Conservation (phyloP, 2,888 invertebrate species). For the Aproaerema taeniolella region DNA sequence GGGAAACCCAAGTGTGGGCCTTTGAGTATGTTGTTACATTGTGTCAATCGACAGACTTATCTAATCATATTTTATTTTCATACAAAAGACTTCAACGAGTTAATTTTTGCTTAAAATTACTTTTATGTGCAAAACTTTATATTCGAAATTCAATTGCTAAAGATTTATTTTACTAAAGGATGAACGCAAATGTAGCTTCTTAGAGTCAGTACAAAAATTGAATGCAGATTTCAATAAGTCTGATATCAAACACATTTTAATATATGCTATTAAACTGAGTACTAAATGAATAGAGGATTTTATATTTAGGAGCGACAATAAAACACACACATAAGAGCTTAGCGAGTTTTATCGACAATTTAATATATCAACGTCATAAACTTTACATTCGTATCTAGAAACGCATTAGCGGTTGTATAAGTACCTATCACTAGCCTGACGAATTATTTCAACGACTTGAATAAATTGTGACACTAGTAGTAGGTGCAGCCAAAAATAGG, state of each 20-base stretch:
- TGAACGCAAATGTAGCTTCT: no score
- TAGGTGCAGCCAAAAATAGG: background rate
- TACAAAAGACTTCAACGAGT: no score
- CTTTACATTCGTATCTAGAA: conserved; percentile 32
- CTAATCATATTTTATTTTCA: no score
- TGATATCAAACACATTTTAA: conserved; percentile 5
- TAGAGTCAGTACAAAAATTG: no score
- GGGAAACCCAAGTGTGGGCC: no score
- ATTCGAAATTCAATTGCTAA: no score
- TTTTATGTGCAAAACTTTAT: no score
- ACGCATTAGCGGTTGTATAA: conserved; percentile 24
- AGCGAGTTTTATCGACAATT: conserved; percentile 38
- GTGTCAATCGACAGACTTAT: no score
- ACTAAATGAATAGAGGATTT: conserved; percentile 25
- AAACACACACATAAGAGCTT: conserved; percentile 38
- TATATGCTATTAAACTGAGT: conserved; percentile 18
- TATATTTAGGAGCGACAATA: conserved; percentile 30
- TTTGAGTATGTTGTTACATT: no score
- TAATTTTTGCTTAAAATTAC: no score
- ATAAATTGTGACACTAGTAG: background rate
- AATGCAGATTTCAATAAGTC: no score
- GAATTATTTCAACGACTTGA: conserved; percentile 1
- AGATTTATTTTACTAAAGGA: no score
- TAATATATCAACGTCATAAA: conserved; percentile 31
- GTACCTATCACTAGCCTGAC: conserved; percentile 9